phyloP scores from a whole-genome alignment of 2,113 vertebrate species.

The Lophura nycthemera region DNA sequence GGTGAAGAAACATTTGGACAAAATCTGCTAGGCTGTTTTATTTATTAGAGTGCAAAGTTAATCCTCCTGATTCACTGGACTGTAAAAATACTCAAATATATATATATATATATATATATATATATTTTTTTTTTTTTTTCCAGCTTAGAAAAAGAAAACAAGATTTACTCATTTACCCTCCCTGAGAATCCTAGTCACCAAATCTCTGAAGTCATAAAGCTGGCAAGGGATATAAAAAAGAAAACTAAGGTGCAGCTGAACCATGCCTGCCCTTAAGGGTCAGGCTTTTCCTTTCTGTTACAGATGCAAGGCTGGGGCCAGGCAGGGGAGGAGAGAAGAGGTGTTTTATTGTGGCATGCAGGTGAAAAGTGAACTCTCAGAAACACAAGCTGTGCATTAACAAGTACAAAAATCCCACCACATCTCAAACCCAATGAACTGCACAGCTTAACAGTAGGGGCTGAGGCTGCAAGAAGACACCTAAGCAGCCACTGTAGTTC shows the following conservation, averaged over 20 bases:
- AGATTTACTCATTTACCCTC: background rate
- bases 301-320: background rate
- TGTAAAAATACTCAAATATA: constrained; percentile 36
- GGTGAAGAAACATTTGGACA: constrained; percentile 65
- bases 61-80: constrained; percentile 45
- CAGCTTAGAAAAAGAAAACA: background rate
- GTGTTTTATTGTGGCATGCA: background rate
- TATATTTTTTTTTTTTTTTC: background rate
- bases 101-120: background rate
- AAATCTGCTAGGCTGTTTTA: constrained; percentile 65
- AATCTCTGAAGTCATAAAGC: background rate
- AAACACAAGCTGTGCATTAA: background rate
- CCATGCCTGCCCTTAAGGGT: background rate
- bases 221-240: background rate
- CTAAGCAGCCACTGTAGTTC: background rate
- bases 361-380: background rate
- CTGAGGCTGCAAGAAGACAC: background rate
- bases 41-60: constrained; percentile 61
- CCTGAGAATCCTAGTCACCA: background rate
- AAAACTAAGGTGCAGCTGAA: background rate
- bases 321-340: background rate
- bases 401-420: background rate
- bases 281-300: background rate
- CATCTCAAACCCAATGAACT: rapidly evolving
- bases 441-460: background rate